These are phyloP conservation scores for Drosophila suboccidentalis DNA, from an alignment of 2,888 invertebrate species.

Conservation along the genomic window DNA sequence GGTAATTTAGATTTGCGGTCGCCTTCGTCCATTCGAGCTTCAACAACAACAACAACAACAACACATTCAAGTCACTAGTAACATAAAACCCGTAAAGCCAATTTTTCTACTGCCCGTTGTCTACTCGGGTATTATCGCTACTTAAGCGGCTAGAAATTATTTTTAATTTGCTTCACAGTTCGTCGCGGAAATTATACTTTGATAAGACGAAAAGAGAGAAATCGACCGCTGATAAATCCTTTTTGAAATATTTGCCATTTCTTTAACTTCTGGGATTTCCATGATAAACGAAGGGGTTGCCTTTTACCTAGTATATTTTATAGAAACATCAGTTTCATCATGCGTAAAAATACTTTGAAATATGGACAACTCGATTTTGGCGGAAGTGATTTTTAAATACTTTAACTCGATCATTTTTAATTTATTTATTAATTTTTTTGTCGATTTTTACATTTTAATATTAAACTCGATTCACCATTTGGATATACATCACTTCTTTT, in stretches of 20 bases:
- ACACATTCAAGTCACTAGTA: constrained; percentile 16
- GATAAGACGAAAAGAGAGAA: constrained; percentile 7
- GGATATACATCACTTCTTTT: too few relatives aligned
- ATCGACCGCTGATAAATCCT: constrained; percentile 6
- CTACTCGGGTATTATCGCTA: constrained; percentile 17
- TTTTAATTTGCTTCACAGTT: constrained; percentile 66
- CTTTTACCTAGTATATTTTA: neutral
- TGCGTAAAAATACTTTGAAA: too few relatives aligned
- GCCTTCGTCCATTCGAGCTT: constrained; percentile 46
- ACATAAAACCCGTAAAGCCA: constrained; percentile 35
- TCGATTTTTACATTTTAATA: too few relatives aligned
- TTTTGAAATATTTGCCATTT: neutral
- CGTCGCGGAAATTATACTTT: constrained; percentile 18
- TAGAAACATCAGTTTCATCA: too few relatives aligned
- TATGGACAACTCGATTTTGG: too few relatives aligned
- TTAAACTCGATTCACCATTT: too few relatives aligned
- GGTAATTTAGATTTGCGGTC: constrained; percentile 79
- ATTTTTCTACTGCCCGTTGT: neutral
- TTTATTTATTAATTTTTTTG: too few relatives aligned
- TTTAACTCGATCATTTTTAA: too few relatives aligned
- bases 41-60: neutral
- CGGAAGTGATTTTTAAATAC: too few relatives aligned
- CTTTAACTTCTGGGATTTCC: neutral
- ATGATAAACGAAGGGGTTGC: neutral
- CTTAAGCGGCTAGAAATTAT: constrained; percentile 30